These are phyloP conservation scores for Platycercus adscitus DNA, from an alignment of 2,113 vertebrate genomes.

Conservation along the genomic window DNA sequence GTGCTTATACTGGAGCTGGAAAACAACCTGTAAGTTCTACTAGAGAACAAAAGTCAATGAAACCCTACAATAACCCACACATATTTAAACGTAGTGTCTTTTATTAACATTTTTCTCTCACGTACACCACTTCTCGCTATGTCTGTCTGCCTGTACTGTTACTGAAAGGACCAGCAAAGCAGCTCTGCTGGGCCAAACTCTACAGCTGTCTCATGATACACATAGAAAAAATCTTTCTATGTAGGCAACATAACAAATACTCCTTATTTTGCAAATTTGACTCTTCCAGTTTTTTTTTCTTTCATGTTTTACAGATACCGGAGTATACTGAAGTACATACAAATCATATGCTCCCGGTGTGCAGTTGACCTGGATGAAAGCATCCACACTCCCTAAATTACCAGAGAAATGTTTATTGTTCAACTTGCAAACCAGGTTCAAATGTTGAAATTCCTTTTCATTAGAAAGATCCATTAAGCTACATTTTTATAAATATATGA, in stretches of 20 bases:
- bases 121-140: accelerated
- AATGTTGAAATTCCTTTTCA: background rate
- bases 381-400: background rate
- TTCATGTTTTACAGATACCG: background rate
- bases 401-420: background rate
- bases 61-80: background rate
- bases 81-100: background rate
- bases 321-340: background rate
- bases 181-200: background rate
- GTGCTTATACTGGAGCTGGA: background rate
- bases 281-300: background rate
- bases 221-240: background rate
- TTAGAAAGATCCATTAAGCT: background rate
- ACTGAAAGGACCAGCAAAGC: background rate
- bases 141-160: background rate
- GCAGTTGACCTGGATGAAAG: background rate
- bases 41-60: background rate
- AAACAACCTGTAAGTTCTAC: background rate
- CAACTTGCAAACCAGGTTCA: background rate
- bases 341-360: background rate
- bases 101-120: background rate
- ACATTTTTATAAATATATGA: background rate
- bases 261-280: background rate
- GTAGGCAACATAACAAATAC: background rate
- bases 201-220: background rate